phyloP scores from a whole-genome alignment of 2,113 vertebrate species.

The Oncorhynchus nerka region DNA sequence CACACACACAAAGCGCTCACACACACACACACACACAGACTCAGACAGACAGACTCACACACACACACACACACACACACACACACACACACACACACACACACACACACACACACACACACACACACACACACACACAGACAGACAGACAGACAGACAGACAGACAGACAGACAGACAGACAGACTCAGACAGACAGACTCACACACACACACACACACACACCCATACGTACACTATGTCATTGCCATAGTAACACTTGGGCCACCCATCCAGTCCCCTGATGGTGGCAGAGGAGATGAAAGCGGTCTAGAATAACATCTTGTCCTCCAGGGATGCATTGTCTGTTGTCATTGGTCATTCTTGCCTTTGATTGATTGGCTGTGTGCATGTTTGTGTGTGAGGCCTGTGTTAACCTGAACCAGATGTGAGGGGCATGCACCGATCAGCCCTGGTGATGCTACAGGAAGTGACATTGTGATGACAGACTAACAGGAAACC shows the following conservation, averaged over 20 bases:
- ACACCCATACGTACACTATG: no score
- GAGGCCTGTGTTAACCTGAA: not conserved
- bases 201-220: no score
- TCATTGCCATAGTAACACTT: no score
- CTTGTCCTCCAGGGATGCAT: no score
- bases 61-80: not conserved
- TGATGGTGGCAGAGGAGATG: no score
- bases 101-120: not conserved
- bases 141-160: not conserved
- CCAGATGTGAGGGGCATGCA: not conserved
- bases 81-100: constrained; percentile 1
- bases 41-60: not conserved
- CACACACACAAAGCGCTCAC: not conserved
- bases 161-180: not conserved
- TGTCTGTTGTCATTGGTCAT: no score
- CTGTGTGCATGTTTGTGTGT: not conserved
- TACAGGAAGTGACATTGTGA: constrained; percentile 54
- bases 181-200: not conserved
- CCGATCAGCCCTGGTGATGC: not conserved
- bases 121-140: not conserved
- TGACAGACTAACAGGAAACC: constrained; percentile 60
- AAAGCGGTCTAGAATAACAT: no score
- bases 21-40: not conserved
- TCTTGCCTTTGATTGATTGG: not conserved
- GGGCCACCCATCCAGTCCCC: no score